These are phyloP conservation scores for Drosophila sturtevanti DNA, from an alignment of 1,140 invertebrate species.

Conservation along the genomic window DNA sequence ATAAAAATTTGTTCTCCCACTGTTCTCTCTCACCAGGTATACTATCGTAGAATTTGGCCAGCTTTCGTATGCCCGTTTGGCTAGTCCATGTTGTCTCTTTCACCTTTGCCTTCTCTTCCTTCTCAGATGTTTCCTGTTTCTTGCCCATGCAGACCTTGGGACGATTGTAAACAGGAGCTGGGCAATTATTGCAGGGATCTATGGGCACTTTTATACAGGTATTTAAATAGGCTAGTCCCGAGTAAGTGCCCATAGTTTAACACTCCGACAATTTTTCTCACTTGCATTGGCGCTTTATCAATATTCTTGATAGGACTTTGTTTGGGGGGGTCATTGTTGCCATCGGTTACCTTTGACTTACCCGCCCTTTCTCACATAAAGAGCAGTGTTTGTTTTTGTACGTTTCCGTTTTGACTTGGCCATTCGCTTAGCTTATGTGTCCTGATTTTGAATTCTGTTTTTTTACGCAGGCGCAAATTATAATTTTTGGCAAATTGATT, in stretches of 20 bases:
- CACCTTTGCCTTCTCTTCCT: not conserved
- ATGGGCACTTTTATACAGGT: constrained; percentile 77
- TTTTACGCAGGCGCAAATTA: constrained; percentile 31
- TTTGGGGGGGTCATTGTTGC: constrained; percentile 57
- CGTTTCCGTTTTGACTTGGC: constrained; percentile 62
- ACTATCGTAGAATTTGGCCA: constrained; percentile 81
- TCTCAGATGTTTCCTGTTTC: constrained; percentile 15
- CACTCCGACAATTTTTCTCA: constrained; percentile 22
- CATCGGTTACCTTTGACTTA: constrained; percentile 56
- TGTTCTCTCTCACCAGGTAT: constrained; percentile 65
- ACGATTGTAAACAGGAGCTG: constrained; percentile 77
- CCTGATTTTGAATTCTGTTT: constrained; percentile 23
- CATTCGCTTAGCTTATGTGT: constrained; percentile 43
- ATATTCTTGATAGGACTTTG: constrained; percentile 46
- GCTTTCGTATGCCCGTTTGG: constrained; percentile 66
- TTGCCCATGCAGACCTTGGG: constrained; percentile 69
- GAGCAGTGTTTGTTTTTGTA: constrained; percentile 60
- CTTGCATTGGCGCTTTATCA: constrained; percentile 66
- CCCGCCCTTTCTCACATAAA: not conserved
- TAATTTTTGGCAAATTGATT: not conserved
- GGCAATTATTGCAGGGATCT: constrained; percentile 81
- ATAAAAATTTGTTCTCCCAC: not conserved
- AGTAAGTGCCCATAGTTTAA: constrained; percentile 58
- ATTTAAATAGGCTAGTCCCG: constrained; percentile 56
- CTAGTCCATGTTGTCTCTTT: constrained; percentile 40